Evolutionary conservation across 2,888 invertebrate species (phyloP).

Genomic region (Drosophila planitibia): DNA sequence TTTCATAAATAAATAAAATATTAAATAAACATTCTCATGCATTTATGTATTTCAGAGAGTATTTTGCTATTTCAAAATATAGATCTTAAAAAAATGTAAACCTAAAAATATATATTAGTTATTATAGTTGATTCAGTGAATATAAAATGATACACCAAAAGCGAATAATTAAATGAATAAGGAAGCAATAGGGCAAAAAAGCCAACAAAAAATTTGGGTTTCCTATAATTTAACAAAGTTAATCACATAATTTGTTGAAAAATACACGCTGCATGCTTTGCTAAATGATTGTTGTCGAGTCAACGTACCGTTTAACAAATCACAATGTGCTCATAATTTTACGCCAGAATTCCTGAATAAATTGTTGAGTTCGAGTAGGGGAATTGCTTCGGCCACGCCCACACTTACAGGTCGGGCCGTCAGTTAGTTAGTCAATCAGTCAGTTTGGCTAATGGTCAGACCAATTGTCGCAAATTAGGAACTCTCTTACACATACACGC

Average conservation of each 20-base stretch:
- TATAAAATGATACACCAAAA: not conserved
- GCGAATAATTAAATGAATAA: not conserved
- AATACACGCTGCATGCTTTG: constrained; percentile 20
- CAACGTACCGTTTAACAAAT: constrained; percentile 33
- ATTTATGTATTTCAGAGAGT: not conserved
- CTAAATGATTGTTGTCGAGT: constrained; percentile 42
- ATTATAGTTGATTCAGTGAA: not conserved
- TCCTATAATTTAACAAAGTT: constrained; percentile 28
- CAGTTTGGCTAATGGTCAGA: constrained; percentile 63
- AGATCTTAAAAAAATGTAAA: no score
- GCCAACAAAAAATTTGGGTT: constrained; percentile 15
- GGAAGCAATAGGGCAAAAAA: not conserved
- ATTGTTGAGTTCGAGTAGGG: constrained; percentile 51
- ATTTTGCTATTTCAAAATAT: not conserved
- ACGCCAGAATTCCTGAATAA: constrained; percentile 69
- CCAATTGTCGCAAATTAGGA: constrained; percentile 80
- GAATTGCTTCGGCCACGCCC: constrained; percentile 62
- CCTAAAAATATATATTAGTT: no score
- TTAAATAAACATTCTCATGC: not conserved
- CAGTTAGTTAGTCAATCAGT: constrained; percentile 21
- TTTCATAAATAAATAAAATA: not conserved
- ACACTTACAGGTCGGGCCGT: constrained; percentile 40
- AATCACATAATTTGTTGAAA: constrained; percentile 29
- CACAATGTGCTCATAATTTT: constrained; percentile 57
- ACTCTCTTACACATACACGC: constrained; percentile 40